Evolutionary conservation across 2,888 invertebrate species (phyloP), one percentile per base, ranked within the genome.

Genomic region (Chrysolina haemoptera): DNA sequence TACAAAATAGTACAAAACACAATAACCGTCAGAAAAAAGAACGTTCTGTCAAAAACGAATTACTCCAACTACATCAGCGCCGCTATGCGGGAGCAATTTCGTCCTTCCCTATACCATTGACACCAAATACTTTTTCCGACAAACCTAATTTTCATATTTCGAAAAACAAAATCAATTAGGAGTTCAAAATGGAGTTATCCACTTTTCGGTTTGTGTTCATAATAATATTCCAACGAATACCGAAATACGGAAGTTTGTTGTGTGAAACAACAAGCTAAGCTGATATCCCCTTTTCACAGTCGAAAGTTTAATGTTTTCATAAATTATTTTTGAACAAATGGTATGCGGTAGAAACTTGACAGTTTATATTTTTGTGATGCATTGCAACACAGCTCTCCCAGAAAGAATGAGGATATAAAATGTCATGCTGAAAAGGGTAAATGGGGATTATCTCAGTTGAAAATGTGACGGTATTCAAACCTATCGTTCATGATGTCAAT

Each of bases 261-360:
- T 27, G 59, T 59, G 27, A 9, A 59, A 35, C 59, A 59, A 59
- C 27, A n/a, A 27, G n/a, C 22, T n/a, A 67, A 67, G 53, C 53
- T 67, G 35, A 40, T 55, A 40, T 67, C 18, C 40, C 27, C 68
- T 71, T 74, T 74, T 71, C 68, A 71, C 46, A 64, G 64, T 68
- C 69, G 59, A 66, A 72, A 70, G 72, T 67, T 70, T 72, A 63
- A 67, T 75, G 70, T 68, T 46, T 70, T 69, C 70, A 75, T 75
- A 70, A 72, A 75, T 75, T 70, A 69, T 72, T 75, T 75, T 68
- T 48, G 41, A 71, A 75, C 75, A 72, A 72, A 75, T 75, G 70
- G 48, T 48, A 65, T 72, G 50, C 63, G 22, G 69, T 63, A 62
- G 50, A 70, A 50, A 22, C 53, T 70, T 75, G 75, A 75, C 75